Conservation (phyloP, 2,888 invertebrate species). For the Leucoma salicis region DNA sequence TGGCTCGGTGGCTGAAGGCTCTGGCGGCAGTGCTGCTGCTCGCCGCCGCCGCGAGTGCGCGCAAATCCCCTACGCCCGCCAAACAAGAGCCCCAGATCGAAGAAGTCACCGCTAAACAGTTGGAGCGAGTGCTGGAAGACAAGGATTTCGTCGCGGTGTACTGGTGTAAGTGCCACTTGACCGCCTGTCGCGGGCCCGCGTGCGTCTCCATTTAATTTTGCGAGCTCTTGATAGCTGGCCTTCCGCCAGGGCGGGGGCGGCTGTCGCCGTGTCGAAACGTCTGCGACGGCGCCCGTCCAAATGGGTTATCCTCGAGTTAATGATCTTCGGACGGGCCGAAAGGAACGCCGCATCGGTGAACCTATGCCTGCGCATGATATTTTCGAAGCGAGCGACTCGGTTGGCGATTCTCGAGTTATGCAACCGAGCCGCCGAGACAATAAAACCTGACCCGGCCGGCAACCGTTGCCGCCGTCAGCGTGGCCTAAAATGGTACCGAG, state of each 20-base stretch:
- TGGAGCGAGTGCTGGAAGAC: slow-evolving; percentile 93
- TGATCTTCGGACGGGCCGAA: slow-evolving; percentile 63
- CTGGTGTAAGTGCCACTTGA: slow-evolving; percentile 92
- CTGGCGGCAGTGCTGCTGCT: slow-evolving; percentile 79
- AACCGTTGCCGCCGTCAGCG: slow-evolving; percentile 63
- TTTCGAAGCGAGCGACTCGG: slow-evolving; percentile 60
- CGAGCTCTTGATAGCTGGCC: slow-evolving; percentile 50
- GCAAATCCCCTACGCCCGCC: slow-evolving; percentile 59
- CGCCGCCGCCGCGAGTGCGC: slow-evolving; percentile 74
- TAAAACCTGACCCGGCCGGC: slow-evolving; percentile 74
- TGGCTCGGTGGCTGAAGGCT: slow-evolving; percentile 79
- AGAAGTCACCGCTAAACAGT: slow-evolving; percentile 95
- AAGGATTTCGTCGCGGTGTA: slow-evolving; percentile 97
- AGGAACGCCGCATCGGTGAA: slow-evolving; percentile 46
- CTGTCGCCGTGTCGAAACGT: slow-evolving; percentile 59
- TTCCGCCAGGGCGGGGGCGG: slow-evolving; percentile 56
- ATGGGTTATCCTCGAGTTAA: slow-evolving; percentile 73
- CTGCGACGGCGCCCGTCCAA: slow-evolving; percentile 67
- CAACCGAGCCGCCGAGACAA: slow-evolving; percentile 72
- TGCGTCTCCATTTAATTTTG: slow-evolving; percentile 53
- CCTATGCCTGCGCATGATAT: slow-evolving; percentile 54
- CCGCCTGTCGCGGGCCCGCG: slow-evolving; percentile 47
- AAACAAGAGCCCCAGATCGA: slow-evolving; percentile 91
- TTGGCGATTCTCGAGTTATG: slow-evolving; percentile 59
- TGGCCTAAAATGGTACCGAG: slow-evolving; percentile 79